Conservation (phyloP, 2,888 invertebrate genomes). For the Aphodius sticticus region DNA sequence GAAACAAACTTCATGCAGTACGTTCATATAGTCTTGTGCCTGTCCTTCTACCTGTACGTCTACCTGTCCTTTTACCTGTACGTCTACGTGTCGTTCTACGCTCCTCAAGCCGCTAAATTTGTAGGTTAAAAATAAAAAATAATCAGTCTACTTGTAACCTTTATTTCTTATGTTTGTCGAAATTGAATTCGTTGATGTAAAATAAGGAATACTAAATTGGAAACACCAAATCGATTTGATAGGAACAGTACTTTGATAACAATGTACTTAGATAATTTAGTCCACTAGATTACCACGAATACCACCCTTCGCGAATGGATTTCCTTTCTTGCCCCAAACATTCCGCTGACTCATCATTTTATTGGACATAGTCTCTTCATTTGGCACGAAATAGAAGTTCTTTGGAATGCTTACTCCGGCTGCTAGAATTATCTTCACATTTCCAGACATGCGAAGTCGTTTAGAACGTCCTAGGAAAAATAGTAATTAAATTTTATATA, state of each 20-base stretch:
- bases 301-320: not conserved
- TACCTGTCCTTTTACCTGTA: too few relatives aligned
- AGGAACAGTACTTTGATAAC: not conserved
- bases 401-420: not conserved
- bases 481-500: not conserved
- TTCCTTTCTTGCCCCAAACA: not conserved
- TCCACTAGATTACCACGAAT: not conserved
- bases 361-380: not conserved
- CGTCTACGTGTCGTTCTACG: too few relatives aligned
- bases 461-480: not conserved
- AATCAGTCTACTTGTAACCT: too few relatives aligned
- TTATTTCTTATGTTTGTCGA: too few relatives aligned
- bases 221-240: too few relatives aligned
- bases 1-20: too few relatives aligned
- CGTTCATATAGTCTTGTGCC: too few relatives aligned
- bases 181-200: too few relatives aligned
- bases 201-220: too few relatives aligned
- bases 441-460: not conserved
- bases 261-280: not conserved
- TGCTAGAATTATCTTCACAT: not conserved
- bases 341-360: not conserved
- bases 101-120: too few relatives aligned
- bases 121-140: too few relatives aligned
- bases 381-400: not conserved
- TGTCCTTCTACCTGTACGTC: too few relatives aligned